phyloP scores from a whole-genome alignment of 2,888 invertebrate genomes.

The Dryobotodes eremita region DNA sequence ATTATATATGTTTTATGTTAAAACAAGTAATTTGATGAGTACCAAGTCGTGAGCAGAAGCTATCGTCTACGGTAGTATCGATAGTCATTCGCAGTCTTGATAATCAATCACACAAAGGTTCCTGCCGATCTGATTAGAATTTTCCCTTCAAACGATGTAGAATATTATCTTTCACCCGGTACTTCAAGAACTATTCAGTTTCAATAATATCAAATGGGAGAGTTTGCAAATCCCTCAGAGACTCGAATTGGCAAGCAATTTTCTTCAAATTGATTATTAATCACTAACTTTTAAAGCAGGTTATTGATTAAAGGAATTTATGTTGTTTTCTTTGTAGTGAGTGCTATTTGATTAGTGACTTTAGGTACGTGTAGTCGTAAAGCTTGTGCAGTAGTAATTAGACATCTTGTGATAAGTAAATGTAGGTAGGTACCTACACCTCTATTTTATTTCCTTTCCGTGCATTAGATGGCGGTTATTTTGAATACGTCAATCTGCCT shows the following conservation, averaged over 20 bases:
- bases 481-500: neutral
- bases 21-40: neutral
- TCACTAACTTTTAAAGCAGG: neutral
- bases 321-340: neutral
- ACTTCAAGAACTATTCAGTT: conserved; percentile 24
- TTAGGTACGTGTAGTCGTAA: neutral
- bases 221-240: conserved; percentile 8
- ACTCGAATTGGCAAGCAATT: conserved; percentile 7
- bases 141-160: conserved; percentile 17
- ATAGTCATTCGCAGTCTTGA: neutral
- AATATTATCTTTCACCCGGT: conserved; percentile 24
- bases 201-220: conserved; percentile 26
- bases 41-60: neutral
- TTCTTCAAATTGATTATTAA: conserved; percentile 18
- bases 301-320: conserved; percentile 3
- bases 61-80: neutral
- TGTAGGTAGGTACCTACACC: neutral
- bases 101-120: conserved; percentile 28
- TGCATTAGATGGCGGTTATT: no score
- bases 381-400: conserved; percentile 1
- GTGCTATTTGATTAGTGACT: neutral
- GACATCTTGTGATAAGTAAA: neutral
- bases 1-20: neutral
- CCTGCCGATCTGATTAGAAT: conserved; percentile 1
- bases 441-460: no score